Conservation (phyloP, 2,797 vertebrate species). For the Eurystomus glaucurus region DNA sequence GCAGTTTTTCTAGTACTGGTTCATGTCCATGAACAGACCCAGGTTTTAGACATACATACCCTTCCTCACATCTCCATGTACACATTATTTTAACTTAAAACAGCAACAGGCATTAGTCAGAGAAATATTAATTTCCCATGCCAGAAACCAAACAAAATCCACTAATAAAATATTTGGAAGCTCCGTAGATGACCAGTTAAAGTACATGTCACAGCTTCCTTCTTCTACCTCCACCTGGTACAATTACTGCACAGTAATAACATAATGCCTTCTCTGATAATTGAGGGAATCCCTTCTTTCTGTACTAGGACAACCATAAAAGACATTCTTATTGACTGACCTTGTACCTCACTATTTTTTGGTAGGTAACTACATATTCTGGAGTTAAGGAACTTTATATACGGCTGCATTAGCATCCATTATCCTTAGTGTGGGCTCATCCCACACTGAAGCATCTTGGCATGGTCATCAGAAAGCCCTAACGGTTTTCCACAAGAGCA, state of each 20-base stretch:
- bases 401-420: neutral
- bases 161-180: neutral
- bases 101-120: neutral
- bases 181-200: no score
- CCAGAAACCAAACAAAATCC: neutral
- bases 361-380: neutral
- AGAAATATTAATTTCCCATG: neutral
- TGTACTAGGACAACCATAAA: neutral
- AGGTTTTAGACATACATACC: neutral
- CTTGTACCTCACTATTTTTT: neutral
- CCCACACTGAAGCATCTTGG: no score
- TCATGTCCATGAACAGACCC: neutral
- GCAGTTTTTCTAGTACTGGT: neutral
- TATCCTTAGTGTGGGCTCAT: neutral
- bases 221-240: neutral
- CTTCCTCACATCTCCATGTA: neutral
- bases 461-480: no score
- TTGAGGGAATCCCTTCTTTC: neutral
- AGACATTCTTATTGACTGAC: neutral
- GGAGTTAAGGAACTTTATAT: neutral
- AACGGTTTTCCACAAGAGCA: neutral
- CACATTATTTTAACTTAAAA: neutral
- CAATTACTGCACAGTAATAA: neutral
- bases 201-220: neutral
- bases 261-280: neutral